Base-by-base conservation (phyloP, 1,140 invertebrate species). In the Orius insidiosus region DNA sequence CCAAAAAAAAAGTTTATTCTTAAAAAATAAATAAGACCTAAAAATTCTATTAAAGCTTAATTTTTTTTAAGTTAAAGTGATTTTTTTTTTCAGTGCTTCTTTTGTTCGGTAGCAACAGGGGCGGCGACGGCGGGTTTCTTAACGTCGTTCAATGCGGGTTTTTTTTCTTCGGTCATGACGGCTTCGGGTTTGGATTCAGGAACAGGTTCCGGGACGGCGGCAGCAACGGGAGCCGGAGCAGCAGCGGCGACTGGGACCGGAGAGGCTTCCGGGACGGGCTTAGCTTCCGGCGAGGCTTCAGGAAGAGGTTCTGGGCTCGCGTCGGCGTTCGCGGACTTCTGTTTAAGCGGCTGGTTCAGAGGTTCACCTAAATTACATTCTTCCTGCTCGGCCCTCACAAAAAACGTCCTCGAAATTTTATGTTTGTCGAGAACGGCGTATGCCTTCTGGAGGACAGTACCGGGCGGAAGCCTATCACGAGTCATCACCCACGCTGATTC, bases 361-460 rank as follows among this genome's bases (percentile, higher is more conserved):
- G 64, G 50, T 52, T 62, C 14, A 64, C 67, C 41, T 13, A 70
- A 63, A 0, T 68, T 68, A 58, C 78, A 83, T 55, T 78, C 76
- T 41, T 74, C 71, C 56, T 83, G 80, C 54, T 80, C 75, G 9
- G 78, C 80, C 62, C 76, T 79, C 2, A 80, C 69, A 59, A 83
- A 81, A 70, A 80, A 80, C 0, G 75, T 73, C 50, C 77, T 69
- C 16, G 71, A 76, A 47, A 83, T 78, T 57, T 75, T 78, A 60
- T 70, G 79, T 51, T 72, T 74, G 53, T 83, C 78, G 11, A 83
- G 60, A 1, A 77, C 71, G 1, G 70, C 74, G 54, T 83, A 81
- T 1, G 78, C 78, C 58, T 65, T 68, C 54, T 80, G 77, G 45
- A 81, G 59, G n/a, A 74, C 59, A 43, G 67, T 60, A 8, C 68